A percentile compares a stretch with the other conserved stretches of the same genome.
Conservation (phyloP, 2,113 vertebrate species). For the Neofelis nebulosa region DNA sequence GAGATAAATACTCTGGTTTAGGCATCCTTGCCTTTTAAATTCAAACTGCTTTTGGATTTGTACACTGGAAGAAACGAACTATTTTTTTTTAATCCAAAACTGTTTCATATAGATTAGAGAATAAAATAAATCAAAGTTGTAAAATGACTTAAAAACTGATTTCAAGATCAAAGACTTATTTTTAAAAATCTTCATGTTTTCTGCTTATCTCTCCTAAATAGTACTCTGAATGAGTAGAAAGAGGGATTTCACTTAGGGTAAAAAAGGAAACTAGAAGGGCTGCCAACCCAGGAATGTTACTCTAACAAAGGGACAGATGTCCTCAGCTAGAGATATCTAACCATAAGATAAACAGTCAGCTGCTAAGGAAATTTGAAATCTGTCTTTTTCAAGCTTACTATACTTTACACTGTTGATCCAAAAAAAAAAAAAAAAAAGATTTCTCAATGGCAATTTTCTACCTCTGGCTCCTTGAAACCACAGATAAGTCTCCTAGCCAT, state of each 20-base stretch:
- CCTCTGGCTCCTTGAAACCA: constrained; percentile 7
- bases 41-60: background rate
- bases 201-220: background rate
- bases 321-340: constrained; percentile 1
- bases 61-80: constrained; percentile 6
- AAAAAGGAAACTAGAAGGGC: constrained; percentile 17
- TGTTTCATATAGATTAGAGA: background rate
- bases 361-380: constrained; percentile 14
- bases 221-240: constrained; percentile 49
- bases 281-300: background rate
- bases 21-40: background rate
- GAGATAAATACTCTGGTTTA: background rate
- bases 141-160: constrained; percentile 36
- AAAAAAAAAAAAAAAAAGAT: background rate
- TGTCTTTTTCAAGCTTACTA: constrained; percentile 32
- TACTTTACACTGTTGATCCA: background rate
- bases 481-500: background rate
- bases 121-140: constrained; percentile 14
- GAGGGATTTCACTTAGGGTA: background rate
- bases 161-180: constrained; percentile 44
- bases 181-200: constrained; percentile 51
- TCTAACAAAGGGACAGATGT: constrained; percentile 39
- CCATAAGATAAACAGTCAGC: constrained; percentile 22
- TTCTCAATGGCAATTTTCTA: background rate
- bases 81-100: background rate